Evolutionary conservation across 2,797 vertebrate genomes (phyloP).

Genomic region (Etheostoma perlongum): DNA sequence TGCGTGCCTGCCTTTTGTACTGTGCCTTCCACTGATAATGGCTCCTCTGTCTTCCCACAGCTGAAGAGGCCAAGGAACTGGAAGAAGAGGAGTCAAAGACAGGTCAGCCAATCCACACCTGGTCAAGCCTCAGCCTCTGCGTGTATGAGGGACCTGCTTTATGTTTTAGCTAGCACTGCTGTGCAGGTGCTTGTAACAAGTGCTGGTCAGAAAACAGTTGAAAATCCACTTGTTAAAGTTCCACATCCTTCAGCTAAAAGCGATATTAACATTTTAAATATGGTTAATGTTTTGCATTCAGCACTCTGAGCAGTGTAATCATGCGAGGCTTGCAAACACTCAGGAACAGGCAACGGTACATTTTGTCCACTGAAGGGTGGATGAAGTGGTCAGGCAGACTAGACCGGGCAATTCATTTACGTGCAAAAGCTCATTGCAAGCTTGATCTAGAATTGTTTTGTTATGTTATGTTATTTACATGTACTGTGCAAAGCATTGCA

Average conservation of each 20-base stretch:
- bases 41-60: slow-evolving; percentile 80
- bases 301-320: background rate
- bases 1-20: slow-evolving; percentile 57
- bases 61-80: slow-evolving; percentile 89
- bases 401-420: slow-evolving; percentile 24
- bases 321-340: slow-evolving; percentile 13
- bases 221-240: slow-evolving; percentile 2
- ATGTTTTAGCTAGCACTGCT: slow-evolving; percentile 18
- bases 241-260: background rate
- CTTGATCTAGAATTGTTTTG: background rate
- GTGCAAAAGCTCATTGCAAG: slow-evolving; percentile 15
- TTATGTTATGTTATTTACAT: background rate
- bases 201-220: slow-evolving; percentile 1
- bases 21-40: slow-evolving; percentile 67
- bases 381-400: background rate
- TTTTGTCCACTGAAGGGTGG: slow-evolving; percentile 16
- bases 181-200: background rate
- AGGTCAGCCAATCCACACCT: slow-evolving; percentile 83
- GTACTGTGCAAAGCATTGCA: background rate
- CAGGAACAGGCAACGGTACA: slow-evolving; percentile 6
- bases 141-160: slow-evolving; percentile 19
- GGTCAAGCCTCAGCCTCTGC: slow-evolving; percentile 41
- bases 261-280: background rate
- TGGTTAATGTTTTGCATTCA: slow-evolving; percentile 22
- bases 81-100: slow-evolving; percentile 91